phyloP scores from a whole-genome alignment of 1,140 invertebrate genomes.

The Cotesia chilonis region DNA sequence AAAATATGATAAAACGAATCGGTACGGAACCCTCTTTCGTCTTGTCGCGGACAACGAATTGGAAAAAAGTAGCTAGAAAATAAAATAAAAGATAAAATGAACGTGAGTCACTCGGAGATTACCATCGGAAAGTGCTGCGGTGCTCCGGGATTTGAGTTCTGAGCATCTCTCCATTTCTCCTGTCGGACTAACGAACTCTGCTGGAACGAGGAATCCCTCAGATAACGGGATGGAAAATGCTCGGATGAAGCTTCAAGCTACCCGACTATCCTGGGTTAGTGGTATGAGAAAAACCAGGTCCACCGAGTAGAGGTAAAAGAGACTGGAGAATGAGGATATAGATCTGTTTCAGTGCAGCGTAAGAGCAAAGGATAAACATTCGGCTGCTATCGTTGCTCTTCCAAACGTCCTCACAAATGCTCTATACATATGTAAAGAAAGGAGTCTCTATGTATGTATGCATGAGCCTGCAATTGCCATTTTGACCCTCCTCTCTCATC shows the following conservation, averaged over 20 bases:
- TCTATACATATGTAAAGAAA: conserved; percentile 8
- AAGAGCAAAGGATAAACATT: conserved; percentile 33
- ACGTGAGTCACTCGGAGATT: conserved; percentile 36
- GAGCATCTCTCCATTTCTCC: conserved; percentile 18
- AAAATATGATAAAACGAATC: not conserved
- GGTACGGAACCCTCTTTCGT: not conserved
- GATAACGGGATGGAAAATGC: conserved; percentile 53
- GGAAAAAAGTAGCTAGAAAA: conserved; percentile 16
- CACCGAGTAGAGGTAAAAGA: not conserved
- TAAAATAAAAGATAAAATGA: conserved; percentile 3
- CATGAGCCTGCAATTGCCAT: conserved; percentile 34
- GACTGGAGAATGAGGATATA: not conserved
- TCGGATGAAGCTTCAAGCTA: conserved; percentile 30
- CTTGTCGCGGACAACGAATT: conserved; percentile 11
- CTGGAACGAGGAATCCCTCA: conserved; percentile 45
- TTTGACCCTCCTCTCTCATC: conserved; percentile 20
- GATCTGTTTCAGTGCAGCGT: conserved; percentile 5
- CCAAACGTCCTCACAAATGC: not conserved
- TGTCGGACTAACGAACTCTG: conserved; percentile 48
- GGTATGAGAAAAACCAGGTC: not conserved
- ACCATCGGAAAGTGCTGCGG: conserved; percentile 22
- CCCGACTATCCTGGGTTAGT: not conserved
- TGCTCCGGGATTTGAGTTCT: conserved; percentile 30
- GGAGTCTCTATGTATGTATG: not conserved
- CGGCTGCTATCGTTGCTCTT: conserved; percentile 2